Conservation (phyloP, 2,797 vertebrate species). For the Allochrocebus solatus region DNA sequence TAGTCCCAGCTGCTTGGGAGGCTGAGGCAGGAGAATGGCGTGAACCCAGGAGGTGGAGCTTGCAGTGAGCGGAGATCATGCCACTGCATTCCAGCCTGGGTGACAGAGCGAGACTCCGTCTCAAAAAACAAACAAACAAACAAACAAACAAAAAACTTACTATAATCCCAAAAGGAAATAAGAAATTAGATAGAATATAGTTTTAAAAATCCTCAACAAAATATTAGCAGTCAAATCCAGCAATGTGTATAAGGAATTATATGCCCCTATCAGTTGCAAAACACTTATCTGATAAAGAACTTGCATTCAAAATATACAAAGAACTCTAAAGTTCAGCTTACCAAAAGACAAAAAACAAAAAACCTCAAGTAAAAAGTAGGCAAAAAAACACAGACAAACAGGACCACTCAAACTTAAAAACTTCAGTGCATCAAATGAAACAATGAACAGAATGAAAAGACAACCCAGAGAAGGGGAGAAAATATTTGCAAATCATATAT, state of each 20-base stretch:
- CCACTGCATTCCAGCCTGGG: too few relatives aligned
- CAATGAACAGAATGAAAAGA: not conserved
- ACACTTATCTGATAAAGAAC: not conserved
- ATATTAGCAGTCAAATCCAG: not conserved
- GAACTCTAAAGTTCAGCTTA: not conserved
- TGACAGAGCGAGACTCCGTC: too few relatives aligned
- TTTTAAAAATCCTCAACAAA: slow-evolving; percentile 21
- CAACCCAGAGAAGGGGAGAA: not conserved
- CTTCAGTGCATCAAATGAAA: not conserved
- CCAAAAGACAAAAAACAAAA: not conserved
- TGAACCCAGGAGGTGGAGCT: too few relatives aligned
- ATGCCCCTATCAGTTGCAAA: not conserved
- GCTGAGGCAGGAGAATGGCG: too few relatives aligned
- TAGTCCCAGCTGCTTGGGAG: too few relatives aligned
- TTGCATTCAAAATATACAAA: not conserved
- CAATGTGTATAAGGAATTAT: not conserved
- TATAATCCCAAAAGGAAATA: not conserved
- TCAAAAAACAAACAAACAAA: too few relatives aligned
- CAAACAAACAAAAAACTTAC: not conserved
- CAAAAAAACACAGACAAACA: not conserved
- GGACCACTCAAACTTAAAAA: not conserved
- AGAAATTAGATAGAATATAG: not conserved
- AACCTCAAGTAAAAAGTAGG: not conserved
- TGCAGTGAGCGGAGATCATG: too few relatives aligned
- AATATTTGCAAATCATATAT: not conserved